A percentile compares a stretch with the other conserved stretches of the same genome.
phyloP scores from a whole-genome alignment of 2,888 invertebrate genomes.

The Phorcus lineatus region DNA sequence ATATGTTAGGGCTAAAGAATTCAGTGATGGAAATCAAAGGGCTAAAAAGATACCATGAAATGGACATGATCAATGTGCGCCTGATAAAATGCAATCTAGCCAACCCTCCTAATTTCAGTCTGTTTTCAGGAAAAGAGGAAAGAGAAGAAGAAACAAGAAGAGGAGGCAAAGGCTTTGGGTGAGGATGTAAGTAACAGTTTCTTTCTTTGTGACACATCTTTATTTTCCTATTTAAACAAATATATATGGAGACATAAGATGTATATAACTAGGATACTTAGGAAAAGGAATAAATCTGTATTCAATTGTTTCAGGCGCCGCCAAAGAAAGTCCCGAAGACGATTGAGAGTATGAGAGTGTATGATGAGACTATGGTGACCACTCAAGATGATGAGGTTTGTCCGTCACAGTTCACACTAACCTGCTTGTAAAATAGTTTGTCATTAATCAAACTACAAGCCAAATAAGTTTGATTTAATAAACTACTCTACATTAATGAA shows the following conservation, averaged over 20 bases:
- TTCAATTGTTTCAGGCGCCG: conserved; percentile 54
- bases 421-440: too few relatives aligned
- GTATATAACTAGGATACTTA: conserved; percentile 26
- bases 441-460: too few relatives aligned
- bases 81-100: too few relatives aligned
- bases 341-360: conserved; percentile 91
- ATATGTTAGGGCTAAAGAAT: too few relatives aligned
- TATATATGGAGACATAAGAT: too few relatives aligned
- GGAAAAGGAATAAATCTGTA: not conserved
- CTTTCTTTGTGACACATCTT: not conserved
- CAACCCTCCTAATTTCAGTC: conserved; percentile 3
- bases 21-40: too few relatives aligned
- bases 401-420: not conserved
- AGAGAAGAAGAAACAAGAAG: conserved; percentile 58
- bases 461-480: too few relatives aligned
- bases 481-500: too few relatives aligned
- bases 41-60: too few relatives aligned
- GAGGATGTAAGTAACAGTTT: conserved; percentile 44
- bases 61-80: too few relatives aligned
- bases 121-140: conserved; percentile 54
- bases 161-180: conserved; percentile 56
- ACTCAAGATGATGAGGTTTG: conserved; percentile 82
- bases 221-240: too few relatives aligned
- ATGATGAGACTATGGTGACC: conserved; percentile 90
- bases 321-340: conserved; percentile 85